These are phyloP conservation scores for Drosophila tsacasi DNA, from an alignment of 1,140 invertebrate species.

Conservation along the genomic window DNA sequence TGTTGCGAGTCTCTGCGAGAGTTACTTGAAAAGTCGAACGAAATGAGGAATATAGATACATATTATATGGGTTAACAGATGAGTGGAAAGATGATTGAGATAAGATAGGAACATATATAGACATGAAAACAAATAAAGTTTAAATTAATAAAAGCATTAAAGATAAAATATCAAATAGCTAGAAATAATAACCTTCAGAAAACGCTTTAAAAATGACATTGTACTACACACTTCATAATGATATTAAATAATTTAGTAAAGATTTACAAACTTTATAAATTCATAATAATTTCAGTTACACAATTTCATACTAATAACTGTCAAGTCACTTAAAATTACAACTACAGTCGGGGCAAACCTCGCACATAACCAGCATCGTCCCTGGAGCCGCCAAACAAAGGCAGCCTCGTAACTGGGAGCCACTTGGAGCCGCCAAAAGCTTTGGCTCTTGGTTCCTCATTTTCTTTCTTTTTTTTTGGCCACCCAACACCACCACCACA, in stretches of 20 bases:
- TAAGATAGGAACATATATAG: background rate
- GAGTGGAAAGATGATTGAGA: background rate
- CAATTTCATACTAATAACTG: too few species aligned
- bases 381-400: conserved; percentile 52
- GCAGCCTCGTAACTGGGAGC: conserved; percentile 35
- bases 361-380: conserved; percentile 17
- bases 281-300: too few species aligned
- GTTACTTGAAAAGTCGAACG: conserved; percentile 9
- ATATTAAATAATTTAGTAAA: background rate
- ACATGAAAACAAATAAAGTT: conserved; percentile 8
- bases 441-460: conserved; percentile 8
- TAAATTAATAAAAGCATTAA: conserved; percentile 1
- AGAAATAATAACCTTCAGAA: background rate
- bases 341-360: conserved; percentile 9
- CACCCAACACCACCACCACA: conserved; percentile 26
- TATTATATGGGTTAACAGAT: conserved; percentile 2
- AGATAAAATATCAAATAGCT: background rate
- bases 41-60: background rate
- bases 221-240: background rate
- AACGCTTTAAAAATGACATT: background rate
- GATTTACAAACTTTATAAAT: too few species aligned
- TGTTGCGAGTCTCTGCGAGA: conserved; percentile 16
- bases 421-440: conserved; percentile 45
- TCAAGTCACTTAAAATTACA: background rate
- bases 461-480: conserved; percentile 28